Evolutionary conservation across 2,797 vertebrate species (phyloP), one percentile per base, ranked within the genome.

Genomic region (Botia almorhae): DNA sequence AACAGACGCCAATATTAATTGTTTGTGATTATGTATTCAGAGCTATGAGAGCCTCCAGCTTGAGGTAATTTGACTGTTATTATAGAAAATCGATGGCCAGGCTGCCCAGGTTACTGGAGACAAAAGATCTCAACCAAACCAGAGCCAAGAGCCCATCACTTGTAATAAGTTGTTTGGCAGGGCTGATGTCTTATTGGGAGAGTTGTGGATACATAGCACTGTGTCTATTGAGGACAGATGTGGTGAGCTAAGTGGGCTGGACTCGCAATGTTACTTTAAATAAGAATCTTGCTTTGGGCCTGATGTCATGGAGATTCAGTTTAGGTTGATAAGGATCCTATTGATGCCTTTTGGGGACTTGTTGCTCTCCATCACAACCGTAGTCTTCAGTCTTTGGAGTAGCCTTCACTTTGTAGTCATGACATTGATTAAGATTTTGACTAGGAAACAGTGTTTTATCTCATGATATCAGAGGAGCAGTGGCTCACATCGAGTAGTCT

Each of bases 21-120:
- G 64, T 80, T 51, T 55, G 33, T 26, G 17, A 16, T 10, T 33
- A 74, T 74, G 71, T 79, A 55, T 78, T 13, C 26, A 65, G 46
- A 51, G 58, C 50, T 70, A 70, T 60, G 50, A 76, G 43, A 36
- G 76, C 60, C 58, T 14, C 33, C 55, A 68, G 63, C n/a, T 46
- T 77, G 43, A 58, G 65, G 51, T 81, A 17, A 56, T 65, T 82
- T 82, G 48, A 65, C 48, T 77, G 51, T 60, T 76, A 75, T 80
- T 58, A 48, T 72, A 69, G 79, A 46, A 75, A 77, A 80, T 83
- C 61, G 53, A 71, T 86, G 65, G 50, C 36, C 23, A 39, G 36
- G 70, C 75, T 17, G 17, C 29, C 69, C 36, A 56, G 63, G 67
- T 56, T 46, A 58, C 39, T 48, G 69, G 53, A 74, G 69, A 74